Base-by-base conservation (phyloP, 2,797 vertebrate species). In the Ceyx erithaca region DNA sequence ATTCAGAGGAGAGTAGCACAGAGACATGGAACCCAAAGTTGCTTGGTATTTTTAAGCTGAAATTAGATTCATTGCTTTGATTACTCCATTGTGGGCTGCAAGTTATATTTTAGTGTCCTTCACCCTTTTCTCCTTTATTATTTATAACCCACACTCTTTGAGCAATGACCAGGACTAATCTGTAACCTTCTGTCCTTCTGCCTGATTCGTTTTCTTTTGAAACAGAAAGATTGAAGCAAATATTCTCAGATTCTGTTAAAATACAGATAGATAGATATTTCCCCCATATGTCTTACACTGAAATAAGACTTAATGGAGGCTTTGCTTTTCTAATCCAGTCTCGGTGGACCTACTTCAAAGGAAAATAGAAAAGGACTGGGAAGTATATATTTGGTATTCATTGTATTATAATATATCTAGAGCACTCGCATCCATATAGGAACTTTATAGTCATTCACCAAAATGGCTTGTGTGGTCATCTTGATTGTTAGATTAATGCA, bases 151-250 rank as follows among this genome's bases (percentile, higher is more conserved):
- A 85, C 96, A 97, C 98, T 99, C 98, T 99, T 99, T 99, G 99
- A 99, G 99, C 99, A 99, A 98, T 99, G 99, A 99, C 99, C 99
- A 99, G 98, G 98, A 99, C 98, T 99, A 99, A 99, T 99, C 98
- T 98, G 98, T 98, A 99, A 99, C 99, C 99, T 99, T 99, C 98
- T 99, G 98, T 99, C 99, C 99, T 99, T 99, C 98, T 98, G 98
- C 98, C 98, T 99, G 98, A 99, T 99, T 99, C 98, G 95, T 97
- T 99, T 98, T 98, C 98, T 99, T 98, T 98, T 99, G 98, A 99
- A 99, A 99, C 97, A 98, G 95, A 97, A 98, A 98, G 98, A 99
- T 98, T 98, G 98, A 99, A 98, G 97, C 97, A 97, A 97, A 97
- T 97, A 98, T 96, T 97, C 96, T 95, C 89, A 96, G 97, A 95